A percentile compares a stretch with the other conserved stretches of the same genome.
phyloP scores from a whole-genome alignment of 2,888 invertebrate species.

The Drosophila emarginata region DNA sequence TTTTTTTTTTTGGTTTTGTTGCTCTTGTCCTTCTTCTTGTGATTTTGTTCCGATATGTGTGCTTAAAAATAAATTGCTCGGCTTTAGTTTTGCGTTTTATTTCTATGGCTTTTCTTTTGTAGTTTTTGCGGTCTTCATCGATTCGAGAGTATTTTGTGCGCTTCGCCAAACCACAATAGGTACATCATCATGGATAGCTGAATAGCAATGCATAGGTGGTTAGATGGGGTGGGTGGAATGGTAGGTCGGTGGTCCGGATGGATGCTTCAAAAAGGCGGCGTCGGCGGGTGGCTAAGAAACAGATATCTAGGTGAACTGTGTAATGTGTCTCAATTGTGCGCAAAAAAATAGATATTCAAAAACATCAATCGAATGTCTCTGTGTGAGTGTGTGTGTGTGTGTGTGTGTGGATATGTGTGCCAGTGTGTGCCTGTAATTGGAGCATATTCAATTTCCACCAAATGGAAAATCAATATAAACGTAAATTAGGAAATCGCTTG shows the following conservation, averaged over 20 bases:
- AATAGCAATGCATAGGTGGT: slow-evolving; percentile 15
- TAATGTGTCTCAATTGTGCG: slow-evolving; percentile 70
- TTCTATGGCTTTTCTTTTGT: slow-evolving; percentile 60
- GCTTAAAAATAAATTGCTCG: slow-evolving; percentile 71
- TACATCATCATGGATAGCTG: slow-evolving; percentile 6
- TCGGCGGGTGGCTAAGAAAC: background rate
- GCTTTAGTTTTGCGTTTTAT: slow-evolving; percentile 62
- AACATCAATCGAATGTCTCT: slow-evolving; percentile 60
- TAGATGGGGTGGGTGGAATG: slow-evolving; percentile 6
- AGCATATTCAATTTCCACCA: slow-evolving; percentile 14
- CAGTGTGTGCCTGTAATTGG: background rate
- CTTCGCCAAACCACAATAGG: slow-evolving; percentile 45
- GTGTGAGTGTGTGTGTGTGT: slow-evolving; percentile 11
- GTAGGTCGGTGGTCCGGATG: background rate
- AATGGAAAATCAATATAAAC: slow-evolving; percentile 56
- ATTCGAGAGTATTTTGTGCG: slow-evolving; percentile 17
- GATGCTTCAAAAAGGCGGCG: slow-evolving; percentile 23
- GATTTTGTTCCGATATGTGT: slow-evolving; percentile 51
- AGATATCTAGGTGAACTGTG: slow-evolving; percentile 67
- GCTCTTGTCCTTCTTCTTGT: slow-evolving; percentile 15
- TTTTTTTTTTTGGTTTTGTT: slow-evolving; percentile 11
- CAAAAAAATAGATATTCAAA: slow-evolving; percentile 36
- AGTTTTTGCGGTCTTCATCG: slow-evolving; percentile 31
- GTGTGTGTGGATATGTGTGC: slow-evolving; percentile 3
- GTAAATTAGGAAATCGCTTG: slow-evolving; percentile 55